Evolutionary conservation across 2,797 vertebrate species (phyloP), one percentile per base, ranked within the genome.

Genomic region (Macropus fuliginosus): DNA sequence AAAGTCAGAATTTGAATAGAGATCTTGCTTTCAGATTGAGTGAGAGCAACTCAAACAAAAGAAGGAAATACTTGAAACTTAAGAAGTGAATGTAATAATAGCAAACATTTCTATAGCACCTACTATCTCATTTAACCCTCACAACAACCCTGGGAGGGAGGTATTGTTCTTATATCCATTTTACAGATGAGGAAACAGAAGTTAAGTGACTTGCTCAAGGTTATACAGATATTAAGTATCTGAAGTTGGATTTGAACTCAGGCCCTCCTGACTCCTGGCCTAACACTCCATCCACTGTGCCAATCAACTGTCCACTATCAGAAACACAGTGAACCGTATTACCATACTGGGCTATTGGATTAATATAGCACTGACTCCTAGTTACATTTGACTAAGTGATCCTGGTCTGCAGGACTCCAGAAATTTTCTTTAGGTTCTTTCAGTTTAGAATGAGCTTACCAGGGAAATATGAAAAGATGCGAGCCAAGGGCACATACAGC

Each of bases 361-460:
- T 92, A 55, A 34, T 96, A 94, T 96, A 91, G 62, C 92, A 54
- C 91, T 90, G 97, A 87, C 93, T 97, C 74, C 54, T 94, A 31
- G 5, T 74, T 92, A 0, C 92, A 90, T 92, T 94, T 29, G 94
- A n/a, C 46, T 94, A 90, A 94, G 91, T 27, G 9, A 50, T 89
- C 66, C 18, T 5, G 93, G 12, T 1, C 27, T 95, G 56, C 11
- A 55, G 94, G 13, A 14, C n/a, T 46, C 18, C 54, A 93, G 56
- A 9, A 91, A 93, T 92, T 18, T 3, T 57, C 74, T 56, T 55
- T 55, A 93, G 92, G 16, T 13, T 56, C 9, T 97, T 94, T 89
- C 8, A 93, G 54, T 55, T 95, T 56, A 91, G 92, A 91, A 34
- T 93, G 54, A 92, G 29, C 54, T 97, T 56, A 93, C 54, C 31